Percentiles rank a stretch among this genome's conserved stretches.
Conservation (phyloP, 53 echinoderm and acorn worm species). For the Echinarachnius parma region DNA sequence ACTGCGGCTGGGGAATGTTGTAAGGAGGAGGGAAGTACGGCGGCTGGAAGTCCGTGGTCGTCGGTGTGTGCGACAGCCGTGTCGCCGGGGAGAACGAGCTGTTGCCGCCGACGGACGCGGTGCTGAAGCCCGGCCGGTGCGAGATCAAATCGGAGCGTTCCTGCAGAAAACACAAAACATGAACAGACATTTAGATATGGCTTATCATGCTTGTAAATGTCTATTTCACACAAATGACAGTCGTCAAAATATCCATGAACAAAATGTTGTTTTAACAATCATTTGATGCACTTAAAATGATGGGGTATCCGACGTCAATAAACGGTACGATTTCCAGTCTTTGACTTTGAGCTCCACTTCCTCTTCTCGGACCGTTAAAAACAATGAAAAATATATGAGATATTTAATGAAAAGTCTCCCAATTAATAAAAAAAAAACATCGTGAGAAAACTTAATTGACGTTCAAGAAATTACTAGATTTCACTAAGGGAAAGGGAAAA, state of each 20-base stretch:
- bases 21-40: conserved; percentile 99
- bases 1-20: conserved; percentile 98
- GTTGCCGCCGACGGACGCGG: conserved; percentile 88
- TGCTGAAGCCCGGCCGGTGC: conserved; percentile 97
- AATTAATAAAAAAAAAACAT: neutral
- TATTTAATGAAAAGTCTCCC: neutral
- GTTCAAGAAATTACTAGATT: neutral
- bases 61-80: conserved; percentile 92
- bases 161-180: conserved; percentile 47
- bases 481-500: neutral
- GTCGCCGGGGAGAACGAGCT: conserved; percentile 97
- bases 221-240: too few species aligned
- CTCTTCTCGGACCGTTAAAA: too few species aligned
- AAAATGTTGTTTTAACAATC: too few species aligned
- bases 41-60: conserved; percentile 99
- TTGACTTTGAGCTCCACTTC: too few species aligned
- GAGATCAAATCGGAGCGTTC: conserved; percentile 96
- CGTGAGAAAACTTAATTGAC: too few species aligned
- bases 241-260: too few species aligned
- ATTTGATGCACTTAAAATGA: too few species aligned
- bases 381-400: neutral
- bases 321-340: too few species aligned
- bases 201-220: too few species aligned
- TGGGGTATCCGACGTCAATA: too few species aligned
- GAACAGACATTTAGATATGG: too few species aligned